Percentiles rank a stretch among this genome's conserved stretches.
phyloP scores from a whole-genome alignment of 2,888 invertebrate genomes.

The Oasisia sp. region DNA sequence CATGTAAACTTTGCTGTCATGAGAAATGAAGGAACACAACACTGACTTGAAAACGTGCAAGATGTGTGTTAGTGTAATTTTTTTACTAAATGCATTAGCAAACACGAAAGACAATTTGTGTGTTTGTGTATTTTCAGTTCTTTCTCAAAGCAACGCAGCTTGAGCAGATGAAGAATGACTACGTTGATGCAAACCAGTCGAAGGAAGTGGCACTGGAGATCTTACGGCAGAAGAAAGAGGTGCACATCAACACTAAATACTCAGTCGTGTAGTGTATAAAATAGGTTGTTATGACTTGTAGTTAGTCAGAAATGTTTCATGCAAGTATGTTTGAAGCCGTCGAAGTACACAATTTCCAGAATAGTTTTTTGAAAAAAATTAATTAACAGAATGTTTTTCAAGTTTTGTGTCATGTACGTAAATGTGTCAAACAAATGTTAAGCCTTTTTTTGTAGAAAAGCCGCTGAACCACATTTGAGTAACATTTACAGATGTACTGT shows the following conservation, averaged over 20 bases:
- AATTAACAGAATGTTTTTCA: not conserved
- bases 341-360: not conserved
- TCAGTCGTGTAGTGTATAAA: not conserved
- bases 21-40: not conserved
- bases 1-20: not conserved
- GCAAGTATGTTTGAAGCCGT: not conserved
- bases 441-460: not conserved
- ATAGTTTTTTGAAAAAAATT: not conserved
- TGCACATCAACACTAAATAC: slow-evolving; percentile 32
- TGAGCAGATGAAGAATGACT: slow-evolving; percentile 68
- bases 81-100: too few species aligned
- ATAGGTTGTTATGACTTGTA: not conserved
- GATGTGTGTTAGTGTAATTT: not conserved
- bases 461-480: not conserved
- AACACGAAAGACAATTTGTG: slow-evolving; percentile 18
- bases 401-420: not conserved
- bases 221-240: slow-evolving; percentile 58
- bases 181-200: slow-evolving; percentile 53
- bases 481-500: not conserved
- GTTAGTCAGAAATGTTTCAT: not conserved
- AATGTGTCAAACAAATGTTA: not conserved
- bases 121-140: slow-evolving; percentile 63
- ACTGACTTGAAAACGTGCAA: not conserved
- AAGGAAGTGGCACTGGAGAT: slow-evolving; percentile 52
- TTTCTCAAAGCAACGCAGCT: slow-evolving; percentile 83